Conservation (phyloP, 2,797 vertebrate species). For the Xenentodon cancila region DNA sequence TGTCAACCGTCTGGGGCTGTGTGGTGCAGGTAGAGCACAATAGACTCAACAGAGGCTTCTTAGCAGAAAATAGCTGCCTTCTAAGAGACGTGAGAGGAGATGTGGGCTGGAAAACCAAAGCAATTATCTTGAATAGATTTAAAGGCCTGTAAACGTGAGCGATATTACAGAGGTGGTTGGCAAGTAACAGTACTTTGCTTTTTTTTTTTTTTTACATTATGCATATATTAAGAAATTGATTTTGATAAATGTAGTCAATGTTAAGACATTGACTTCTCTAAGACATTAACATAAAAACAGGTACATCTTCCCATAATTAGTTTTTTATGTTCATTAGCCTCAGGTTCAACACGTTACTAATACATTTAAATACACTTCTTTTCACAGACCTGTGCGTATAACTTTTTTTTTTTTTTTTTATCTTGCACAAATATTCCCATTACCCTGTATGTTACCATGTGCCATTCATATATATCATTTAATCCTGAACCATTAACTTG, state of each 20-base stretch:
- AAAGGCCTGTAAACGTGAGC: constrained; percentile 18
- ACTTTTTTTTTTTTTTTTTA: constrained; percentile 5
- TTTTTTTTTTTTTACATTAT: not conserved
- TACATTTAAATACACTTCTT: no score
- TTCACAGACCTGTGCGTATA: constrained; percentile 3
- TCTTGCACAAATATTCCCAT: constrained; percentile 5
- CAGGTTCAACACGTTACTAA: no score
- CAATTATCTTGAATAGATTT: constrained; percentile 31
- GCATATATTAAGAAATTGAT: not conserved
- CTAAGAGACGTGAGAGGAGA: constrained; percentile 26
- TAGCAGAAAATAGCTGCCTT: constrained; percentile 20
- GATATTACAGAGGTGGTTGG: constrained; percentile 10
- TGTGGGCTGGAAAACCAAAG: constrained; percentile 29
- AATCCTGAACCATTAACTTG: constrained; percentile 15
- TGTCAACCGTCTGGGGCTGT: constrained; percentile 1
- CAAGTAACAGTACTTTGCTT: constrained; percentile 8
- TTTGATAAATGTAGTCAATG: constrained; percentile 1
- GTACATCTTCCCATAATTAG: no score
- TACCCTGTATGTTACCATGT: constrained; percentile 1
- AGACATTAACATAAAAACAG: no score
- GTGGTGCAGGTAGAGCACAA: not conserved
- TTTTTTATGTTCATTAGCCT: no score
- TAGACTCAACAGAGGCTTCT: constrained; percentile 6
- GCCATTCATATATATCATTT: not conserved
- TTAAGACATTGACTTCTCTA: no score